Conservation (phyloP, 2,797 vertebrate genomes). For the Oreochromis grahami region DNA sequence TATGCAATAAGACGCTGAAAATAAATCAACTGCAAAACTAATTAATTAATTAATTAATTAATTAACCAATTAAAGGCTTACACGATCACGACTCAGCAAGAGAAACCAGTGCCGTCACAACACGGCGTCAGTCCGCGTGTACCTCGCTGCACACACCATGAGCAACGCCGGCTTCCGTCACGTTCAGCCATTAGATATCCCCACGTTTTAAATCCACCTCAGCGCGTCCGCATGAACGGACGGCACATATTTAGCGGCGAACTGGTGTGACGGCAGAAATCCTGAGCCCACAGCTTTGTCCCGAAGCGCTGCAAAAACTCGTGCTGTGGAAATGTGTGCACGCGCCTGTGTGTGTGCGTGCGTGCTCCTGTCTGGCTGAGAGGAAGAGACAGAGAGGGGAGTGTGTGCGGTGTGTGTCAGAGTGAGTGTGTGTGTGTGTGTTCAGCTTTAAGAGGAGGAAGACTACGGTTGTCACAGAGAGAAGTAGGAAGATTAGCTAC, state of each 20-base stretch:
- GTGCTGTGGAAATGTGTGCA: background rate
- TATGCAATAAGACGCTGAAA: background rate
- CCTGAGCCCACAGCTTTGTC: slow-evolving; percentile 19
- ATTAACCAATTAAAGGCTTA: background rate
- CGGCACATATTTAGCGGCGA: background rate
- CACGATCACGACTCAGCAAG: background rate
- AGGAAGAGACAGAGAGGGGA: slow-evolving; percentile 15
- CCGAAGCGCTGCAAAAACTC: slow-evolving; percentile 36
- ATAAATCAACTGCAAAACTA: background rate
- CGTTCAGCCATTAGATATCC: background rate
- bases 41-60: background rate
- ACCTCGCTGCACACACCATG: background rate
- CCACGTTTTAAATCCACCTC: background rate
- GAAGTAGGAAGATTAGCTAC: slow-evolving; percentile 86
- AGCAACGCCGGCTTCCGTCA: background rate
- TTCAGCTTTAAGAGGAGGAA: slow-evolving; percentile 85
- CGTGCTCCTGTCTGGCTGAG: slow-evolving; percentile 17
- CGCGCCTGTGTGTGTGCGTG: background rate
- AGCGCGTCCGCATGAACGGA: background rate
- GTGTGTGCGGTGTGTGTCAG: slow-evolving; percentile 38
- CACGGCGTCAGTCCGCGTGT: background rate
- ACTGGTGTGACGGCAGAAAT: background rate
- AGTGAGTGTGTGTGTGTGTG: slow-evolving; percentile 42
- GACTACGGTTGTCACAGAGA: slow-evolving; percentile 74
- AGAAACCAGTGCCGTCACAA: background rate